Base-by-base conservation (phyloP, 2,797 vertebrate species). In the Enteromius afrohamiltoni region DNA sequence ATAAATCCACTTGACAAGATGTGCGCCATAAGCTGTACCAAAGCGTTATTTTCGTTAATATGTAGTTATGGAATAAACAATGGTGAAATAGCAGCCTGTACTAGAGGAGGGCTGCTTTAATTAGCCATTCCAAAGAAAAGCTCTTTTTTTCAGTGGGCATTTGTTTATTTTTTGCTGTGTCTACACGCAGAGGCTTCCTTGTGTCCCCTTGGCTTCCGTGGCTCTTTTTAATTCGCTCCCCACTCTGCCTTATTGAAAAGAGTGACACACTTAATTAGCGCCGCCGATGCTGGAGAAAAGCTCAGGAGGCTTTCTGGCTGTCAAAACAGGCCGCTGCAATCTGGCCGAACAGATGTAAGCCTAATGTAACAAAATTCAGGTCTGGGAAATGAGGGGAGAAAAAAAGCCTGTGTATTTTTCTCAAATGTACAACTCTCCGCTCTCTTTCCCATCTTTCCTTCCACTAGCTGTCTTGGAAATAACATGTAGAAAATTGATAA, bases 261-360 rank as follows among this genome's bases (percentile, higher is more conserved):
- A 95, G 93, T 94, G 94, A 95, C 94, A 94, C 93, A 90, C 91
- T 94, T 96, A 95, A 95, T 95, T 95, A 95, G 94, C 91, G 91
- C 88, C 89, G 87, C 92, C 92, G 89, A 90, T 91, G 92, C 91
- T 83, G 93, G 90, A 89, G 88, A 92, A 91, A 89, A 90, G 83
- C 89, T 89, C 89, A 86, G 92, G 94, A 94, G 94, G 92, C 90
- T 93, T 92, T 89, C 89, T 93, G 87, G 93, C 93, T 90, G 90
- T 90, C 89, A 91, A 90, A 90, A 89, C 84, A 87, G 89, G 85
- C 87, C 88, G 82, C 87, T 90, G 91, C 94, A 95, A 94, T 95
- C 94, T 95, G 94, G 92, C 90, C 86, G 88, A 94, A 94, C 95
- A 96, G 95, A 95, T 95, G 95, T 94, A 94, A 92, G 93, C 88